Conservation (phyloP, 2,888 invertebrate genomes). For the Heterodera filipjevi region DNA sequence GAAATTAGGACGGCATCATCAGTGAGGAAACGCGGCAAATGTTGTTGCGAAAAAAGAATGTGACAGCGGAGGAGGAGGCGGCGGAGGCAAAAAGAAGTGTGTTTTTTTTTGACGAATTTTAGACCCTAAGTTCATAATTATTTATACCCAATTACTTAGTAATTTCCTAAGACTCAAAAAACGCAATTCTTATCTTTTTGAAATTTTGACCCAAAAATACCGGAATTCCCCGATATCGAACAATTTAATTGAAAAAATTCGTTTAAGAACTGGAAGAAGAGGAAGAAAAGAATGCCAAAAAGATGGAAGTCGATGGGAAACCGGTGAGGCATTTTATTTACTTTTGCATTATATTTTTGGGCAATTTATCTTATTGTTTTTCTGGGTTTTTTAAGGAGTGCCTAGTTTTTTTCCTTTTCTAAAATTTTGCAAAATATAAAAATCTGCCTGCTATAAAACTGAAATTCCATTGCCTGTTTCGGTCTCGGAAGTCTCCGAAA, state of each 20-base stretch:
- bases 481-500: too few relatives aligned
- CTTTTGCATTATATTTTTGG: too few relatives aligned
- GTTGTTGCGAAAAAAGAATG: neutral
- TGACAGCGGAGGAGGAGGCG: neutral
- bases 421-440: too few relatives aligned
- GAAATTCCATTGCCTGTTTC: too few relatives aligned
- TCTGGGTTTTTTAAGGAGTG: too few relatives aligned
- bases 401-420: too few relatives aligned
- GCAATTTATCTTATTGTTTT: slow-evolving; percentile 68
- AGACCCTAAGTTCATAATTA: too few relatives aligned
- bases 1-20: neutral
- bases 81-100: neutral
- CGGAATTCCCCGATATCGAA: neutral
- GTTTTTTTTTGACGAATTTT: too few relatives aligned
- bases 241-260: neutral
- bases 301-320: neutral
- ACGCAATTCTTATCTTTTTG: neutral
- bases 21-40: neutral
- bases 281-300: neutral
- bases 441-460: too few relatives aligned
- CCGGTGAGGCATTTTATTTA: neutral
- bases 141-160: too few relatives aligned
- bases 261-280: neutral
- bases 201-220: too few relatives aligned
- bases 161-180: neutral